Evolutionary conservation across 2,113 vertebrate species (phyloP), one percentile per base, ranked within the genome.

Genomic region (Anser brachyrhynchus): DNA sequence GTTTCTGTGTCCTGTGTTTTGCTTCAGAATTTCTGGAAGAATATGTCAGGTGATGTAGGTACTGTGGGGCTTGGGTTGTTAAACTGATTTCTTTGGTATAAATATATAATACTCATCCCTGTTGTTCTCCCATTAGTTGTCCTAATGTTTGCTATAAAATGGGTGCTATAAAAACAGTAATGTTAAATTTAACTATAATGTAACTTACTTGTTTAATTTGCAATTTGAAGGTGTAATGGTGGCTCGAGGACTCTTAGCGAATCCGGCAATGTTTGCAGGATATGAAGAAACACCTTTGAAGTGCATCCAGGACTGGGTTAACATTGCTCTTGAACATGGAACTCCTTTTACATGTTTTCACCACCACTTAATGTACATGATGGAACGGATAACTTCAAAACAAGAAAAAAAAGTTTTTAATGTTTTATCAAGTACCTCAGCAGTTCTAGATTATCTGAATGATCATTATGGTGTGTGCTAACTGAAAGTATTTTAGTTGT

Each of bases 291-390:
- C 99, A 3, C 99, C 99, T 26, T 80, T 99, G 87, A 96, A 98
- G 95, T 99, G 99, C 91, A 96, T 99, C 95, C 98, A 99, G 98
- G 99, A 99, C 98, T 99, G 99, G 99, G 98, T 99, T 97, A 98
- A 99, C 91, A 98, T 99, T 61, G 97, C 99, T 74, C 85, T 99
- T 75, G 98, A 99, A 74, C 99, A 99, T 6, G 99, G 99, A 81
- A 99, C 99, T 57, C 98, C 99, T 13, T 99, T 99, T 90, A 98
- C 98, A 0, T 99, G 99, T 95, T 99, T 99, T 94, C 99, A 99
- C 96, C 99, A 99, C 57, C 99, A 99, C 96, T 98, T 99, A 64
- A 99, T 99, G 93, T 99, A 99, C 97, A 99, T 99, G 99, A 97
- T 99, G 97, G 99, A 99, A 96, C 98, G 98, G 41, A 98, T 99